phyloP scores from a whole-genome alignment of 1,140 invertebrate species.

The Drosophila suzukii region DNA sequence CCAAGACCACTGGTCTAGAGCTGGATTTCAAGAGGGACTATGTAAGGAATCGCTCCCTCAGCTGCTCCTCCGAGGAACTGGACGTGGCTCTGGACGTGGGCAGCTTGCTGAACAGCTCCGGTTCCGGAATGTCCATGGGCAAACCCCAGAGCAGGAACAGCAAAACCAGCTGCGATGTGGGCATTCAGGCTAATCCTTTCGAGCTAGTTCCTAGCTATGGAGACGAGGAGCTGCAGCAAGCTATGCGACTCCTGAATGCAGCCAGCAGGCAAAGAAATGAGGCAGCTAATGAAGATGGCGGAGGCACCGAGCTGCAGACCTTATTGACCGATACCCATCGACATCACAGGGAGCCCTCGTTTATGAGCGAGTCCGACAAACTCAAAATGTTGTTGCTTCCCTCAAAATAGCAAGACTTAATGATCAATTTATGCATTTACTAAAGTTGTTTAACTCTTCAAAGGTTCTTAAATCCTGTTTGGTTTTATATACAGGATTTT shows the following conservation, averaged over 20 bases:
- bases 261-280: constrained; percentile 68
- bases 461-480: constrained; percentile 4
- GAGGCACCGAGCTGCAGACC: constrained; percentile 68
- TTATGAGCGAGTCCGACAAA: constrained; percentile 84
- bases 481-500: neutral
- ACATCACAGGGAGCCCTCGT: constrained; percentile 64
- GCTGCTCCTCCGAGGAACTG: constrained; percentile 63
- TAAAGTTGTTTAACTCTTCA: constrained; percentile 52
- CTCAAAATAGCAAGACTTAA: constrained; percentile 67
- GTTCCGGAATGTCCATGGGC: constrained; percentile 85
- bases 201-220: constrained; percentile 85
- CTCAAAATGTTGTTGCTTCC: constrained; percentile 84
- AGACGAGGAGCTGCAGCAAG: constrained; percentile 74
- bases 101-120: constrained; percentile 84
- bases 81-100: constrained; percentile 60
- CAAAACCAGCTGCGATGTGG: constrained; percentile 85
- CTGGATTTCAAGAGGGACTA: constrained; percentile 65
- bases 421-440: constrained; percentile 60
- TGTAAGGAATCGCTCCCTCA: constrained; percentile 51
- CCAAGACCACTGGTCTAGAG: constrained; percentile 27
- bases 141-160: constrained; percentile 85
- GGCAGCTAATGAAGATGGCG: constrained; percentile 46
- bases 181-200: constrained; percentile 86
- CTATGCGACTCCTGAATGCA: constrained; percentile 73
- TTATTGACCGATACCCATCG: constrained; percentile 55